Base-by-base conservation (phyloP, 1,140 invertebrate species). In the Neoseiulus cucumeris region DNA sequence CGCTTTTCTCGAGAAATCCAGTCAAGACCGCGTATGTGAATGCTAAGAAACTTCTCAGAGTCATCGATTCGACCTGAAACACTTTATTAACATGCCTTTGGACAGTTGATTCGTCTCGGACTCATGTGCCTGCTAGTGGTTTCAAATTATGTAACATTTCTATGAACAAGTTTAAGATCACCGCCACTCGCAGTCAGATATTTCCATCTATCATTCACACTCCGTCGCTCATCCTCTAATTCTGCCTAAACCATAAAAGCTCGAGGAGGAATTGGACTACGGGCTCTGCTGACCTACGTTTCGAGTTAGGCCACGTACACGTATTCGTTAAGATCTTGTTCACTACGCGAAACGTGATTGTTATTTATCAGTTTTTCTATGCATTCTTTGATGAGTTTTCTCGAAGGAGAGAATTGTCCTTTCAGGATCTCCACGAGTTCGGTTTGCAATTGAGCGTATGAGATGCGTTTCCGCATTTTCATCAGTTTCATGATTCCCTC, bases 331-430 rank as follows among this genome's bases (percentile, higher is more conserved):
- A 97, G 95, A 76, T 97, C 91, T 70, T 93, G 89, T 71, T 96
- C 91, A 76, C 96, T 91, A 69, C 95, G 81, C 67, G 83, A 80
- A 84, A 98, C 95, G 75, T 96, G 98, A 76, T 96, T 95, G 74
- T 97, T 89, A 78, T 98, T 94, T 70, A 98, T 98, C 9, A 98
- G 81, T 93, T 93, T 98, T 76, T 98, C 94, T 39, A 98, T 85
- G 79, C 98, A 94, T 79, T 98, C 93, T 79, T 98, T 98, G 69
- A 98, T 97, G 85, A 98, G 89, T 78, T 97, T 97, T 78, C 95
- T 95, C 68, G 91, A 93, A 33, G 95, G 95, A 70, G 97, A 78
- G 80, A 98, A 98, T 91, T 97, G 96, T 75, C 98, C 96, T 78
- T 96, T 97, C 64, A 98, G 79, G 76, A 98, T 95, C 78, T 98